Evolutionary conservation across 2,797 vertebrate genomes (phyloP), one percentile per base, ranked within the genome.

Genomic region (Bovichtus variegatus): DNA sequence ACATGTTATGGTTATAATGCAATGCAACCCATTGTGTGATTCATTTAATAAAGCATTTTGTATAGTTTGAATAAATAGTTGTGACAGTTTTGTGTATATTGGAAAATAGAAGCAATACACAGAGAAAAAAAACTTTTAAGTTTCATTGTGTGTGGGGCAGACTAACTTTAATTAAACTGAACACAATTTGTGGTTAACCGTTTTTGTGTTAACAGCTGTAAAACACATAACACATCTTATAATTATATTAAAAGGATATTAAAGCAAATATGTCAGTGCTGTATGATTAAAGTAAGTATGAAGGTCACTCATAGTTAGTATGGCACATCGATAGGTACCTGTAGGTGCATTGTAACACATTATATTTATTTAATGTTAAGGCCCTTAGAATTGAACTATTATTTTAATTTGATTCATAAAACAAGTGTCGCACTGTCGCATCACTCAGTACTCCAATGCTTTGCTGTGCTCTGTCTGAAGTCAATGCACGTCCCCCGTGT

Each of bases 401-500:
- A 11, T 2, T 83, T 55, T 8, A 66, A 57, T 4, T 21, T 4
- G 25, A 38, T 9, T 3, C 43, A 13, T 31, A 11, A 6, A 6
- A n/a, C 2, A 47, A 13, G 18, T 25, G 62, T 59, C 27, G 9
- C 41, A 19, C 9, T 31, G 76, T 38, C 40, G 50, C 50, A 60
- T 66, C 60, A 15, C 15, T 70, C 57, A 19, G 3, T 29, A 1
- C 38, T 58, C 41, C 15, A 9, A 47, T 23, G 41, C 65, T 82
- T 36, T 16, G 47, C 71, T 60, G 38, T 61, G 47, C 51, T 76
- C 64, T 18, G 80, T 67, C 68, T 80, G 54, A 77, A 86, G 79
- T 78, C 86, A 8, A 40, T 40, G 90, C 90, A 19, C 92, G 91
- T 71, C 10, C 74, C 74, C 78, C 57, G 59, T 47, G 69, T 15